These are phyloP conservation scores for Nudaria mundana DNA, from an alignment of 2,888 invertebrate genomes.

Conservation along the genomic window DNA sequence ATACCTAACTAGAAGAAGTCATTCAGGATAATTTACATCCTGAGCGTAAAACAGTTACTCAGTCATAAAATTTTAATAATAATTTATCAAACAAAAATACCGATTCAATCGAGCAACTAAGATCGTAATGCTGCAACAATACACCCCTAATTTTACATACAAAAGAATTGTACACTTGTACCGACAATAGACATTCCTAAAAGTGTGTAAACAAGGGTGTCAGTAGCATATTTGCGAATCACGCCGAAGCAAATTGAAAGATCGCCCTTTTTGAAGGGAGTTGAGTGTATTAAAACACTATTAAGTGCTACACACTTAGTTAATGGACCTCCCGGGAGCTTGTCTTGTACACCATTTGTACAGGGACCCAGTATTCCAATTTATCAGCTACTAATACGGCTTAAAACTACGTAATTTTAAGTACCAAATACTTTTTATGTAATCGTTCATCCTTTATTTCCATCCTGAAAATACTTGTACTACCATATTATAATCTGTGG, in stretches of 20 bases:
- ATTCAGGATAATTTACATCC: no score
- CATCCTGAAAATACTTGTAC: no score
- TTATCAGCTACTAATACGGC: no score
- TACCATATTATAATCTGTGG: no score
- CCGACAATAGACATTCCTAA: constrained; percentile 33
- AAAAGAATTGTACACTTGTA: constrained; percentile 39
- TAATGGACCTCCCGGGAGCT: constrained; percentile 14
- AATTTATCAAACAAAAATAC: not conserved
- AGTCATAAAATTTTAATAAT: no score
- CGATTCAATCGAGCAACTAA: not conserved
- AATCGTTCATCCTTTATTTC: no score
- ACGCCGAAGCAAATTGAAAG: constrained; percentile 71
- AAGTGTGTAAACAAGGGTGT: constrained; percentile 61
- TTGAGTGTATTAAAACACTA: constrained; percentile 66
- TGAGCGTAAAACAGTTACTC: not conserved
- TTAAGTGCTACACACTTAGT: constrained; percentile 54
- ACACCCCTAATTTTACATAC: constrained; percentile 26
- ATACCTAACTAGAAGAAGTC: no score
- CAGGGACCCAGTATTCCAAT: no score
- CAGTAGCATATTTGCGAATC: constrained; percentile 64
- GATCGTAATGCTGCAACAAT: constrained; percentile 18
- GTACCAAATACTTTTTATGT: no score
- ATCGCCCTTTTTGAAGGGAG: constrained; percentile 54
- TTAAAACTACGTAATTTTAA: no score
- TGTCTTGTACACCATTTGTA: no score